Evolutionary conservation across 2,113 vertebrate genomes (phyloP).

Genomic region (Piaya cayana): DNA sequence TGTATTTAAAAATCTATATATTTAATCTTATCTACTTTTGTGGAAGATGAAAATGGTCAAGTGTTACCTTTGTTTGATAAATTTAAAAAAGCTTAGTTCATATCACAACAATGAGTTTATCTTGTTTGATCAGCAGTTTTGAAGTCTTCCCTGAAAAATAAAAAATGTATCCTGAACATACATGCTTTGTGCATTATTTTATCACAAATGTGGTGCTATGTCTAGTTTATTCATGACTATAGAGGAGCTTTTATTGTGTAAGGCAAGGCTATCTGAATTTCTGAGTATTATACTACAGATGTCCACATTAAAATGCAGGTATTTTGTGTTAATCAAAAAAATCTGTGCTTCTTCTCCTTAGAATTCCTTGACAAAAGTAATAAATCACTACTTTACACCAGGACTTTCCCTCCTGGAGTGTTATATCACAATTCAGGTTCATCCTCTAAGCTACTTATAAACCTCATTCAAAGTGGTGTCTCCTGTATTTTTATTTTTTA

Average conservation of each 20-base stretch:
- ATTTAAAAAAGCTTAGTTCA: neutral
- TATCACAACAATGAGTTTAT: neutral
- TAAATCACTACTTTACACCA: neutral
- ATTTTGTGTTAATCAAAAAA: neutral
- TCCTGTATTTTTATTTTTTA: neutral
- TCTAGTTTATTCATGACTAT: neutral
- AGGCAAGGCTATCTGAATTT: neutral
- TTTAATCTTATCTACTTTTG: neutral
- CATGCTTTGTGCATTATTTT: neutral
- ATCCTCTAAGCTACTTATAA: neutral
- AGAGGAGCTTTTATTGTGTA: neutral
- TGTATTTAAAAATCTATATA: neutral
- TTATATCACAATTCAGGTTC: neutral
- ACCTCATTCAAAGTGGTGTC: neutral
- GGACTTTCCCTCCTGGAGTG: neutral
- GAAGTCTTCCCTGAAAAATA: neutral
- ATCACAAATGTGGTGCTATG: neutral
- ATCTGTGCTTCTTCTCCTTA: neutral
- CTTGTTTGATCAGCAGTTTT: neutral
- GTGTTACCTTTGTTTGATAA: neutral
- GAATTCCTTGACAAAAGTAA: neutral
- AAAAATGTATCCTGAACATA: neutral
- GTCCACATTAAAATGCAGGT: neutral
- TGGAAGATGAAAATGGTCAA: neutral
- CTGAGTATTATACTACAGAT: neutral